Evolutionary conservation across 2,113 vertebrate species (phyloP).

Genomic region (Heptranchias perlo): DNA sequence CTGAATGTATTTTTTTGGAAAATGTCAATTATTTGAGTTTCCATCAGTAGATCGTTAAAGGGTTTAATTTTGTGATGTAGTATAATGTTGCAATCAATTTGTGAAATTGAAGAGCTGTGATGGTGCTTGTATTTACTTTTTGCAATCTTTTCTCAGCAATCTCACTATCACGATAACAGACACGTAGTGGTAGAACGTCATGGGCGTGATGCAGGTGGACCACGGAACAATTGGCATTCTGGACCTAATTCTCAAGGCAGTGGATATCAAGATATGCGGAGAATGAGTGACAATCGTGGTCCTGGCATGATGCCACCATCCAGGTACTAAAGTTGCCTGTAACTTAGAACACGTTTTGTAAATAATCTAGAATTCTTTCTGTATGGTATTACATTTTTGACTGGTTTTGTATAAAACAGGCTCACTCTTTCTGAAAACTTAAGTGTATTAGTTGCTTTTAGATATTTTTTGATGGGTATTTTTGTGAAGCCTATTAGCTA

Average conservation of each 20-base stretch:
- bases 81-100: not conserved
- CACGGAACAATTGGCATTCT: conserved; percentile 86
- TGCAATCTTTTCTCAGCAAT: not conserved
- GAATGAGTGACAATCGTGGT: conserved; percentile 71
- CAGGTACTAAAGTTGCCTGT: conserved; percentile 61
- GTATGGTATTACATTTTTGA: conserved; percentile 29
- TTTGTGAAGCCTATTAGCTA: not conserved
- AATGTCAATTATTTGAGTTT: not conserved
- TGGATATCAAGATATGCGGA: conserved; percentile 69
- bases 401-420: conserved; percentile 24
- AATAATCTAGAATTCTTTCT: conserved; percentile 13
- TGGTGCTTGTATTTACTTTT: not conserved
- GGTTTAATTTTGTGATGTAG: not conserved
- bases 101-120: not conserved
- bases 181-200: conserved; percentile 84
- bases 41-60: not conserved
- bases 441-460: not conserved
- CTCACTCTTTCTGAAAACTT: not conserved
- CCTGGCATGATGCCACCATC: conserved; percentile 75
- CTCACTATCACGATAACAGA: conserved; percentile 70
- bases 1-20: not conserved
- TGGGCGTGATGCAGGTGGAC: conserved; percentile 68
- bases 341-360: conserved; percentile 1
- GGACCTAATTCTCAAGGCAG: conserved; percentile 73
- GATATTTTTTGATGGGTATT: not conserved